Percentiles rank a stretch among this genome's conserved stretches.
Evolutionary conservation across 2,113 vertebrate genomes (phyloP).

Genomic region (Tetraodon nigroviridis): DNA sequence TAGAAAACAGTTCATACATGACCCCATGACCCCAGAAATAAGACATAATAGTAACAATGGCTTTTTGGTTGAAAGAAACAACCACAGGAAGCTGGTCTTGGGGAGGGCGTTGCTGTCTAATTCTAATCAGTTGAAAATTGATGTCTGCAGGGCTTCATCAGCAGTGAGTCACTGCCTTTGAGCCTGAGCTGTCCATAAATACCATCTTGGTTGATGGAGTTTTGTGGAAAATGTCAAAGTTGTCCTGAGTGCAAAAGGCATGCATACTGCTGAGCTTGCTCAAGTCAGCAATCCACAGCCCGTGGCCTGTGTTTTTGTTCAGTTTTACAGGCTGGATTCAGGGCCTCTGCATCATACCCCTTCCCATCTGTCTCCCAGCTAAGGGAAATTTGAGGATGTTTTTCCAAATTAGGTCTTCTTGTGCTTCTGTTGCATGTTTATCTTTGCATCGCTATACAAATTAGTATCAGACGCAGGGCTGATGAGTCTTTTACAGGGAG

Average conservation of each 20-base stretch:
- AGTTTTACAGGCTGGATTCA: slow-evolving; percentile 30
- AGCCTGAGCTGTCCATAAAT: not conserved
- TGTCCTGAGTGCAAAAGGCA: slow-evolving; percentile 14
- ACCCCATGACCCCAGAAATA: no score
- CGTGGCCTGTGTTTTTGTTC: slow-evolving; percentile 28
- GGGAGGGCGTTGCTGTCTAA: no score
- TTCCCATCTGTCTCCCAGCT: slow-evolving; percentile 17
- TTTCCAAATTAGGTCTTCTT: slow-evolving; percentile 13
- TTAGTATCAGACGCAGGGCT: not conserved
- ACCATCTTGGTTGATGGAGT: no score
- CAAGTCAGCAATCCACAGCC: slow-evolving; percentile 59
- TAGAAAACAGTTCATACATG: no score
- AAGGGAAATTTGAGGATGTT: slow-evolving; percentile 30
- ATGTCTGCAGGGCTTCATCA: no score
- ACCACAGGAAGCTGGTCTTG: no score
- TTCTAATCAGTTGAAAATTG: no score
- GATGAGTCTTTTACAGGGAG: not conserved
- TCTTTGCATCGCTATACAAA: slow-evolving; percentile 1
- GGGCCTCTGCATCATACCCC: slow-evolving; percentile 27
- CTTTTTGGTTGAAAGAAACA: no score
- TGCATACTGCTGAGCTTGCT: slow-evolving; percentile 49
- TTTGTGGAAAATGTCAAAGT: not conserved
- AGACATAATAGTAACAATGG: no score
- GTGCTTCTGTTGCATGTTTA: slow-evolving; percentile 6
- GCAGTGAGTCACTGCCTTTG: no score